Percentiles rank a stretch among this genome's conserved stretches.
phyloP scores from a whole-genome alignment of 2,797 vertebrate species.

The Sebastes matsubarae region DNA sequence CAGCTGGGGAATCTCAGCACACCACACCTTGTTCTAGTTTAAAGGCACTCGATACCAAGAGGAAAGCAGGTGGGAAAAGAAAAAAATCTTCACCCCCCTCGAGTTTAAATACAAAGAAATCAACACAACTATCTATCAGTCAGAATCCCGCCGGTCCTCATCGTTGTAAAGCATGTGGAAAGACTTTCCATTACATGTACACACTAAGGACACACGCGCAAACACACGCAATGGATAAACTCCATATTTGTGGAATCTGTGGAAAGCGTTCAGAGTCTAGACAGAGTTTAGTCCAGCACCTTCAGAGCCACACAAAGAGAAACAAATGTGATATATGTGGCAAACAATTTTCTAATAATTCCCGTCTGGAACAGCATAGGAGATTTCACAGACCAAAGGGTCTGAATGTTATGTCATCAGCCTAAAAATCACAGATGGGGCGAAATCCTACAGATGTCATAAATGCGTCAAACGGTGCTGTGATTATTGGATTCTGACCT shows the following conservation, averaged over 20 bases:
- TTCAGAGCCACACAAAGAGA: conserved; percentile 16
- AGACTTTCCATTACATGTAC: conserved; percentile 38
- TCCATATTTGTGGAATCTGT: conserved; percentile 43
- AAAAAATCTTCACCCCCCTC: background rate
- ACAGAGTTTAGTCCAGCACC: conserved; percentile 29
- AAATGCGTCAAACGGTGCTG: background rate
- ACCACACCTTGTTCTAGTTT: background rate
- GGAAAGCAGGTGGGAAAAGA: background rate
- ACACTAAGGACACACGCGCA: conserved; percentile 30
- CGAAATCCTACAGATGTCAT: background rate
- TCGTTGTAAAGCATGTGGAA: conserved; percentile 35
- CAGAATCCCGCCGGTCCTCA: background rate
- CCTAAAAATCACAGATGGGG: background rate
- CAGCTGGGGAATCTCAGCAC: background rate
- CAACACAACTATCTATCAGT: background rate
- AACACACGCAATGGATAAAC: conserved; percentile 25
- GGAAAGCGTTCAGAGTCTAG: conserved; percentile 7
- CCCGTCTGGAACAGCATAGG: conserved; percentile 6
- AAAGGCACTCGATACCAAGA: background rate
- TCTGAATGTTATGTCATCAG: background rate
- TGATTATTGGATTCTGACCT: background rate
- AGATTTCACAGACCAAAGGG: conserved; percentile 21
- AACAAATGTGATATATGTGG: conserved; percentile 32
- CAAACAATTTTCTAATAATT: conserved; percentile 28
- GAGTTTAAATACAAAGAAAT: background rate